Conservation (phyloP, 2,888 invertebrate genomes). For the Augiades crinisus region DNA sequence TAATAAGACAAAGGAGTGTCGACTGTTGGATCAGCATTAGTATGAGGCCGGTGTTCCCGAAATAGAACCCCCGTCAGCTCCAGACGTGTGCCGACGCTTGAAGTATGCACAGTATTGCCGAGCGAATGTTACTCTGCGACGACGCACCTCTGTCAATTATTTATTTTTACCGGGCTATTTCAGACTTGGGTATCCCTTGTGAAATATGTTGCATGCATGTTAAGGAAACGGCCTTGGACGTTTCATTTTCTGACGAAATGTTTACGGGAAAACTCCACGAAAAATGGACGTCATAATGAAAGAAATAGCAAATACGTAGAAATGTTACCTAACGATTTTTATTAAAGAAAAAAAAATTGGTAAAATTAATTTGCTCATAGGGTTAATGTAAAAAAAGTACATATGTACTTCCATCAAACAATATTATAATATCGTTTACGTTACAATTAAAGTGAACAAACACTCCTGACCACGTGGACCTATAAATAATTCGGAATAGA, state of each 20-base stretch:
- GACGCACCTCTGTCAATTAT: constrained; percentile 60
- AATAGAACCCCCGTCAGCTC: constrained; percentile 73
- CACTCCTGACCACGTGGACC: too few relatives aligned
- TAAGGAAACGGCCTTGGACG: constrained; percentile 38
- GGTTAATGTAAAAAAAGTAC: too few relatives aligned
- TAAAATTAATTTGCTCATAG: too few relatives aligned
- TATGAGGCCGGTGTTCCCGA: constrained; percentile 61
- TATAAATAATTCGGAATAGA: too few relatives aligned
- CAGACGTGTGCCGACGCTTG: constrained; percentile 58
- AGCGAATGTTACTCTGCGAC: constrained; percentile 46
- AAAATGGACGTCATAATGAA: too few relatives aligned
- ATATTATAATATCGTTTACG: too few relatives aligned
- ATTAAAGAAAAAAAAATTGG: too few relatives aligned
- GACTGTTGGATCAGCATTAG: constrained; percentile 58
- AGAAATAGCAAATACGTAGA: too few relatives aligned
- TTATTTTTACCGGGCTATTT: constrained; percentile 69
- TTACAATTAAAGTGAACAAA: too few relatives aligned
- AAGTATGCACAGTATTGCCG: constrained; percentile 49
- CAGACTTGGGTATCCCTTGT: constrained; percentile 40
- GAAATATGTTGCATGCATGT: constrained; percentile 35
- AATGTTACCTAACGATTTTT: too few relatives aligned
- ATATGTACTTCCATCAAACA: too few relatives aligned
- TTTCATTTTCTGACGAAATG: constrained; percentile 12
- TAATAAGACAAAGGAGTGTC: constrained; percentile 74
- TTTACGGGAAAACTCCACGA: background rate